phyloP scores from a whole-genome alignment of 2,888 invertebrate genomes.

The Oegoconia quadripuncta region DNA sequence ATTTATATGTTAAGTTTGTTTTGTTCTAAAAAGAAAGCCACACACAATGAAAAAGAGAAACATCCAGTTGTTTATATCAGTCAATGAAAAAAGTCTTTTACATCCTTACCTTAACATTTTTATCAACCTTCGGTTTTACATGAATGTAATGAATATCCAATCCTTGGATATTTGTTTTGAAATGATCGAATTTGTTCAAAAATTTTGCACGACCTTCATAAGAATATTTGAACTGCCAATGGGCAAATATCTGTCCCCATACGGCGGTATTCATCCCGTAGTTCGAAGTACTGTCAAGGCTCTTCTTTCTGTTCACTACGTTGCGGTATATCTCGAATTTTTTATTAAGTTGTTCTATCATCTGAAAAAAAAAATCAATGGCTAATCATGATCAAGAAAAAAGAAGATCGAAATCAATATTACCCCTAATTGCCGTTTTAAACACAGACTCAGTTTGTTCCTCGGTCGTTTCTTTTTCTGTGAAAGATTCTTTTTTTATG shows the following conservation, averaged over 20 bases:
- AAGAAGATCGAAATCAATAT: not conserved
- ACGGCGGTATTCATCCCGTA: slow-evolving; percentile 89
- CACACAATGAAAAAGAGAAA: too few species aligned
- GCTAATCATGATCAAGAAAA: slow-evolving; percentile 1
- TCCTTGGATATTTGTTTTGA: slow-evolving; percentile 85
- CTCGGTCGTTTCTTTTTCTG: too few species aligned
- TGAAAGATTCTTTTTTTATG: too few species aligned
- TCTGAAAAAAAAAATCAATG: slow-evolving; percentile 51
- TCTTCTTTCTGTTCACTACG: slow-evolving; percentile 40
- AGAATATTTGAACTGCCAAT: slow-evolving; percentile 89
- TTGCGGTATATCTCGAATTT: slow-evolving; percentile 71
- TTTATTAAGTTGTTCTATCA: slow-evolving; percentile 70
- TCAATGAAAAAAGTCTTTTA: too few species aligned
- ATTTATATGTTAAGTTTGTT: too few species aligned
- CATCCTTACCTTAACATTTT: slow-evolving; percentile 43
- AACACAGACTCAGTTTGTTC: too few species aligned
- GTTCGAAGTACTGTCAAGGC: slow-evolving; percentile 82
- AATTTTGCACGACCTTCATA: slow-evolving; percentile 79
- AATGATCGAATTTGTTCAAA: slow-evolving; percentile 87
- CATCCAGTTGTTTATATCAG: too few species aligned
- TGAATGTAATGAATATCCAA: slow-evolving; percentile 88
- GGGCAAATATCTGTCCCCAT: slow-evolving; percentile 81
- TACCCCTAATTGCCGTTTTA: too few species aligned
- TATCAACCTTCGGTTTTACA: slow-evolving; percentile 73
- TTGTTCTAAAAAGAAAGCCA: too few species aligned